phyloP scores from a whole-genome alignment of 1,140 invertebrate genomes.

The Paraescarpia echinospica region DNA sequence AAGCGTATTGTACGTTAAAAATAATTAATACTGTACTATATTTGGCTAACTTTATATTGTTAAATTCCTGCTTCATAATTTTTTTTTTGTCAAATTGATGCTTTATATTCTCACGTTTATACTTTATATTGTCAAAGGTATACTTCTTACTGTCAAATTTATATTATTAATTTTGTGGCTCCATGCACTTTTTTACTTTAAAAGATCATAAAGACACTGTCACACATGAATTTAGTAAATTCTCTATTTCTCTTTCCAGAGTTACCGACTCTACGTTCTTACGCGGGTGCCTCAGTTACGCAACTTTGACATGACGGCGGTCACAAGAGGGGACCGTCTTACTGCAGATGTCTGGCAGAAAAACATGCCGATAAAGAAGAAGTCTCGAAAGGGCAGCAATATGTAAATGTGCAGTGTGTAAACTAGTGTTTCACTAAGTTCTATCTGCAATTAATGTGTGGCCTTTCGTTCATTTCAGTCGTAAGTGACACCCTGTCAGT shows the following conservation, averaged over 20 bases:
- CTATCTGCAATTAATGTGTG: not conserved
- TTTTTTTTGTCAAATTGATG: too few species aligned
- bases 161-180: too few species aligned
- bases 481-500: not conserved
- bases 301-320: conserved; percentile 25
- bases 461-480: not conserved
- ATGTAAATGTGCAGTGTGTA: not conserved
- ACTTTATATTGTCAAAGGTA: too few species aligned
- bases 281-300: not conserved
- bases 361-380: not conserved
- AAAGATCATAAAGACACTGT: too few species aligned
- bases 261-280: conserved; percentile 31
- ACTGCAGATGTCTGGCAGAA: not conserved
- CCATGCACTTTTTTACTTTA: too few species aligned
- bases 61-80: too few species aligned
- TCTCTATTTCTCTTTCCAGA: not conserved
- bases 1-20: too few species aligned
- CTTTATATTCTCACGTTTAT: too few species aligned
- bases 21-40: too few species aligned
- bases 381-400: not conserved
- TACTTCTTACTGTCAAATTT: too few species aligned
- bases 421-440: not conserved
- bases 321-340: conserved; percentile 16
- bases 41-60: too few species aligned
- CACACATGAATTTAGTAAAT: not conserved